Percentiles rank a stretch among this genome's conserved stretches.
These are phyloP conservation scores for Kryptopterus vitreolus DNA, from an alignment of 2,797 vertebrate genomes.

Conservation along the genomic window DNA sequence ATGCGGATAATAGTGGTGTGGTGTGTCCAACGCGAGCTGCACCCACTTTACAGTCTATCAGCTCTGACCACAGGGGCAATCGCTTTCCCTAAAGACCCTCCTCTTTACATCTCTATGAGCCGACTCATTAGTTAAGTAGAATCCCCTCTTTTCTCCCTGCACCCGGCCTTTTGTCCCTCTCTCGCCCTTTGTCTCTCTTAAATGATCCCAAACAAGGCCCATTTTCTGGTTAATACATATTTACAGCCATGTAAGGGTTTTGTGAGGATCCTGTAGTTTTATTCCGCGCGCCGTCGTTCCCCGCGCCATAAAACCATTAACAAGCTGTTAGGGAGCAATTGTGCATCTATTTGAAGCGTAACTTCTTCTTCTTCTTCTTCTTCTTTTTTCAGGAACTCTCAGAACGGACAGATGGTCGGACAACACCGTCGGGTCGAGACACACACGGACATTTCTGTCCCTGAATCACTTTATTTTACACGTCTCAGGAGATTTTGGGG, in stretches of 20 bases:
- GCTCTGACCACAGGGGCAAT: constrained; percentile 64
- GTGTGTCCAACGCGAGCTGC: constrained; percentile 64
- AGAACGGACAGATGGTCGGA: constrained; percentile 75
- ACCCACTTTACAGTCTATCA: constrained; percentile 73
- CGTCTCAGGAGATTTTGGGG: too few relatives aligned
- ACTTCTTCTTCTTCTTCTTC: too few relatives aligned
- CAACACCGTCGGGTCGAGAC: constrained; percentile 63
- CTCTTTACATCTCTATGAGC: constrained; percentile 83
- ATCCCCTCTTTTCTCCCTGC: constrained; percentile 82
- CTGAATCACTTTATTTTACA: too few relatives aligned
- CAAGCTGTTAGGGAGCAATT: constrained; percentile 80
- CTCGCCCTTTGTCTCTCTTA: constrained; percentile 81
- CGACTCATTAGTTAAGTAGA: constrained; percentile 89
- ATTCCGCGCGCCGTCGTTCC: constrained; percentile 80
- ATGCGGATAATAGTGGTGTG: constrained; percentile 72
- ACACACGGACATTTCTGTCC: constrained; percentile 53
- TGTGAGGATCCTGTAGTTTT: constrained; percentile 88
- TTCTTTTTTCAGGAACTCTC: constrained; percentile 71
- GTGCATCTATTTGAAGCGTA: constrained; percentile 71
- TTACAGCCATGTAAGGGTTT: constrained; percentile 86
- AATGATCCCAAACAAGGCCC: constrained; percentile 86
- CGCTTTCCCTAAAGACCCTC: constrained; percentile 71
- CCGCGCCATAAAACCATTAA: constrained; percentile 89
- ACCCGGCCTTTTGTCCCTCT: constrained; percentile 79
- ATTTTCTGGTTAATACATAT: constrained; percentile 96